Conservation (phyloP, 2,797 vertebrate genomes). For the Poeciliopsis infans region DNA sequence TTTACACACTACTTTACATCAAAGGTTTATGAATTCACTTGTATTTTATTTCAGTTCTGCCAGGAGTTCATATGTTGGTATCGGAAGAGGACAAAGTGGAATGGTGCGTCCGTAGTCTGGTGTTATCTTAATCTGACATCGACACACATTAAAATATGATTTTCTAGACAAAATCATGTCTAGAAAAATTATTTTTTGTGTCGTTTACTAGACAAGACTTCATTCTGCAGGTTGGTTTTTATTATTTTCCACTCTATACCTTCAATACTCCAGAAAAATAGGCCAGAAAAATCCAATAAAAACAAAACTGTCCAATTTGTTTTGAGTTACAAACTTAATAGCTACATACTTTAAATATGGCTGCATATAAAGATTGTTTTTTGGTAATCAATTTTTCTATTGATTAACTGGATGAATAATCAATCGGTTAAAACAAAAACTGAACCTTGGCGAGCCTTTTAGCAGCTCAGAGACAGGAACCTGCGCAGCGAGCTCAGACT, state of each 20-base stretch:
- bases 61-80: background rate
- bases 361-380: background rate
- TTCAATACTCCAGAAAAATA: background rate
- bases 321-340: background rate
- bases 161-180: background rate
- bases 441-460: too few relatives aligned
- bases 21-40: background rate
- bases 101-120: background rate
- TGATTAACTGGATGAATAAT: background rate
- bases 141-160: background rate
- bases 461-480: constrained; percentile 16
- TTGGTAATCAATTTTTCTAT: background rate
- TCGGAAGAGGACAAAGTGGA: too few relatives aligned
- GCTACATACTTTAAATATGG: background rate
- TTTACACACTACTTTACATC: background rate
- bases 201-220: background rate
- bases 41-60: background rate
- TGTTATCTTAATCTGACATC: background rate
- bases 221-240: background rate
- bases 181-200: background rate
- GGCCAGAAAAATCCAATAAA: background rate
- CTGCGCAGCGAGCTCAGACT: constrained; percentile 19
- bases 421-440: background rate
- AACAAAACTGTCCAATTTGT: background rate
- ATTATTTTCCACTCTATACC: background rate